Evolutionary conservation across 2,113 vertebrate species (phyloP), one percentile per base, ranked within the genome.

Genomic region (Onychostoma macrolepis): DNA sequence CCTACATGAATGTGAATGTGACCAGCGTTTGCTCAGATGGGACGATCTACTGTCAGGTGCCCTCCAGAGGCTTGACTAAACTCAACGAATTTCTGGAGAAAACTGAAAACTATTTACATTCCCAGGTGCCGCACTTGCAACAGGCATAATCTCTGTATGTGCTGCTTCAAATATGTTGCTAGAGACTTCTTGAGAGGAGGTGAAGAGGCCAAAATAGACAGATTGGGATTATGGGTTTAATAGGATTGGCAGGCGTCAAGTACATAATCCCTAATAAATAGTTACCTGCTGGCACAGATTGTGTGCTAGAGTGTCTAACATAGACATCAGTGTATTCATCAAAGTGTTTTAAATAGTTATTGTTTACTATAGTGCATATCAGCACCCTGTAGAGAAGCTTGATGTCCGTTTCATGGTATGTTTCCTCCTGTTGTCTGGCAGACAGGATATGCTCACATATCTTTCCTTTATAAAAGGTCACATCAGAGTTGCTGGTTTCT

Each of bases 1-100:
- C 95, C 4, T 98, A 97, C 83, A 96, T 94, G 89, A 96, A 97
- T 10, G 96, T 99, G 89, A 95, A 88, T 56, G 95, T 99, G 89
- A 97, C 96, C 84, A 98, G 96, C 13, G 96, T 99, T 89, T 97
- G 94, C 88, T 99, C 97, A 3, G 97, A 99, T 1, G 98, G 98
- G 82, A 98, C 95, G 12, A 91, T 99, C 21, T 99, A 95, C 93
- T 99, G 97, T 91, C 97, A 98, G 90, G 94, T 98, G 48, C 97
- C 96, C 9, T 98, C 96, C 84, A 96, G 96, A 93, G 98, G 96
- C 69, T 95, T 98, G 74, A 92, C 94, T 63, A 97, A 95, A 87
- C 95, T 99, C 71, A 95, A 86, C 0, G 95, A 97, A 85, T 90
- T 95, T 19, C 89, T 98, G 86, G 96, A 96, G 87, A 97, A 96